phyloP scores from a whole-genome alignment of 2,113 vertebrate genomes.

The chimpanzee (Pan troglodytes) region NHGRI_mPanTro3-v2.1_pri NC_072402.2:21889001-21889500 shows the following conservation, averaged over 20 bases:
- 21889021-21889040: not conserved
- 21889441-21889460: slow-evolving; percentile 39
- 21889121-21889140: slow-evolving; percentile 32
- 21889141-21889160: slow-evolving; percentile 53
- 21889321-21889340: slow-evolving; percentile 6
- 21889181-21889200: slow-evolving; percentile 40
- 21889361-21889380: not conserved
- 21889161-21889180: slow-evolving; percentile 36
- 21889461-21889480: slow-evolving; percentile 37
- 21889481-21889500: slow-evolving; percentile 59
- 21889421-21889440: slow-evolving; percentile 42
- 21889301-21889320: not conserved
- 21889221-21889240: not conserved
- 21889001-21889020: not conserved
- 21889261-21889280: not conserved
- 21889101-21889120: not conserved
- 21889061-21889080: slow-evolving; percentile 55
- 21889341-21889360: not conserved
- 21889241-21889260: slow-evolving; percentile 27
- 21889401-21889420: slow-evolving; percentile 5
- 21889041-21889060: slow-evolving; percentile 49
- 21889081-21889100: slow-evolving; percentile 49
- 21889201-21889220: slow-evolving; percentile 24
- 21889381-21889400: not conserved
- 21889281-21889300: slow-evolving; percentile 46